Base-by-base conservation (phyloP, 2,888 invertebrate genomes). In the Lithophane leautieri region DNA sequence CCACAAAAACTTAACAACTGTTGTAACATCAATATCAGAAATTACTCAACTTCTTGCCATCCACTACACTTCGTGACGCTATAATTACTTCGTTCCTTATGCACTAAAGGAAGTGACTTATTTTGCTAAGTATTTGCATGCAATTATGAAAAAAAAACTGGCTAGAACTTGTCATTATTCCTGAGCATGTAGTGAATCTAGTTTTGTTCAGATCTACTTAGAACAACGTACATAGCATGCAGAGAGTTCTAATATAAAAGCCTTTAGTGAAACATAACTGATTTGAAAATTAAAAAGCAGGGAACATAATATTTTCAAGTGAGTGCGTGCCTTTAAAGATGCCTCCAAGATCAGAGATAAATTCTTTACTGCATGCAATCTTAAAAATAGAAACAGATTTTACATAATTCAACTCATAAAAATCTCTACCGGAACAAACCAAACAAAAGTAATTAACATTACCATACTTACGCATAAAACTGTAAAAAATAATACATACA, bases 381-480 rank as follows among this genome's bases (percentile, higher is more conserved):
- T 19, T 8, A 58, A 62, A 28, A 56, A 22, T 47, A 58, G 61
- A 74, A 56, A 66, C 14, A 65, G 14, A 58, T 42, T 81, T 78
- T 62, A 61, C 60, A 79, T 74, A 74, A 71, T 79, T 68, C 34
- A 34, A 50, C 54, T 62, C 40, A 14, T 14, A 14, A 62, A 70
- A 78, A 40, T 47, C 56, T 77, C 44, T 22, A 67, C n/a, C 56
- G 19, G 34, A 42, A 7, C 14, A 63, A 47, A 28, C 16, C 34
- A 75, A 79, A 61, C 34, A 63, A 65, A 68, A 71, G 65, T 72
- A 80, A 81, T 83, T 81, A 83, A 50, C 58, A 72, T 72, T 74
- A 73, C 47, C 73, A 72, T 66, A 62, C 61, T 73, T 81, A 72
- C 65, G 68, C 70, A 56, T 73, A 70, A 63, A 73, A 56, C 34